phyloP scores from a whole-genome alignment of 2,113 vertebrate species.

The Blennius ocellaris region DNA sequence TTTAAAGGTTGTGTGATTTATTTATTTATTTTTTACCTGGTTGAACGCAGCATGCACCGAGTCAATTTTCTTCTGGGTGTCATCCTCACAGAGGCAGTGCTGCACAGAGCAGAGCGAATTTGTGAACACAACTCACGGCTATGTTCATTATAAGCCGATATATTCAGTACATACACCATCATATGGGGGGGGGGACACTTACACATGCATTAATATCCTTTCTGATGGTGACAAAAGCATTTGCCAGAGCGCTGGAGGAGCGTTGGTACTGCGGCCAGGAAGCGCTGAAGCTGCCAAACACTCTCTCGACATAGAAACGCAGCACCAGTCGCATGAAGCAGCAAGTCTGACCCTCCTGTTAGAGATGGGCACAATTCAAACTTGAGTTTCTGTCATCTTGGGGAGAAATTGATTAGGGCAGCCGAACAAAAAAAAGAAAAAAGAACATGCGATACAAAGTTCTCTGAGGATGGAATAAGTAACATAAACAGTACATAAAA shows the following conservation, averaged over 20 bases:
- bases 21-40: conserved; percentile 73
- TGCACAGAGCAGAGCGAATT: conserved; percentile 25
- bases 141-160: neutral
- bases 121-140: neutral
- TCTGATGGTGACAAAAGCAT: conserved; percentile 86
- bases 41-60: conserved; percentile 63
- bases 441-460: neutral
- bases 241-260: conserved; percentile 85
- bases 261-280: conserved; percentile 68
- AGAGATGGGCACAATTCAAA: conserved; percentile 4
- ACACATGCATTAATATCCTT: conserved; percentile 86
- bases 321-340: conserved; percentile 88
- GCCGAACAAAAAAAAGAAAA: neutral
- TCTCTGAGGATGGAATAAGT: neutral
- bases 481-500: neutral
- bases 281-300: conserved; percentile 86
- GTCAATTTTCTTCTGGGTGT: conserved; percentile 67
- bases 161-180: neutral
- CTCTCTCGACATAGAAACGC: conserved; percentile 90
- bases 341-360: conserved; percentile 86
- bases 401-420: neutral
- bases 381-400: neutral
- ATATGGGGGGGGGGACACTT: conserved; percentile 56
- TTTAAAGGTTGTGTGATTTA: too few species aligned
- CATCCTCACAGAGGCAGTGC: conserved; percentile 78